A percentile compares a stretch with the other conserved stretches of the same genome.
These are phyloP conservation scores for Epinephelus moara DNA, from an alignment of 2,113 vertebrate genomes.

Conservation along the genomic window DNA sequence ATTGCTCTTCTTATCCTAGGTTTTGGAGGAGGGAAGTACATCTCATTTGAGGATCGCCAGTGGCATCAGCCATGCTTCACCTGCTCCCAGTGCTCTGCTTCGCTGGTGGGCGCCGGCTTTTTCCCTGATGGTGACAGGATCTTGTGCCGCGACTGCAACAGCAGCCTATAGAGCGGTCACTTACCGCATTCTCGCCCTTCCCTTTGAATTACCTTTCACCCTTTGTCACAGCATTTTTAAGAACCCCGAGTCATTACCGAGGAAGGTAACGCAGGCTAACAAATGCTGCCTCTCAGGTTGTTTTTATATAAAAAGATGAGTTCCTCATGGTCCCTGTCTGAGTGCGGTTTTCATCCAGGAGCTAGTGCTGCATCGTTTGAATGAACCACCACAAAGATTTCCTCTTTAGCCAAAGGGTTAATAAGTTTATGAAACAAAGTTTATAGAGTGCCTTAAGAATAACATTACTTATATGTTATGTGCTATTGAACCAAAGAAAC, in stretches of 20 bases:
- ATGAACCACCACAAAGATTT: conserved; percentile 33
- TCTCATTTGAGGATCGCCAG: conserved; percentile 98
- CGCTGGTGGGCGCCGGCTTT: conserved; percentile 96
- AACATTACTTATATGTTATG: conserved; percentile 14
- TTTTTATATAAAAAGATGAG: conserved; percentile 48
- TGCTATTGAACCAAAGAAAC: conserved; percentile 51
- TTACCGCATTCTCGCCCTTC: not conserved
- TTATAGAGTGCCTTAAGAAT: conserved; percentile 62
- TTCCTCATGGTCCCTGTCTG: conserved; percentile 14
- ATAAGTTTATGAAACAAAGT: conserved; percentile 34
- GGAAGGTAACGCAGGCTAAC: conserved; percentile 57
- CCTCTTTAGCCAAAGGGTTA: conserved; percentile 10
- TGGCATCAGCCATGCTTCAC: conserved; percentile 98
- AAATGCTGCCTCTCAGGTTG: conserved; percentile 63
- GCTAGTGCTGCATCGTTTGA: conserved; percentile 39
- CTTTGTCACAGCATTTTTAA: conserved; percentile 44
- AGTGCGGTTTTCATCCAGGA: conserved; percentile 33
- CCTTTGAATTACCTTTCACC: conserved; percentile 6
- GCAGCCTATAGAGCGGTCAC: conserved; percentile 85
- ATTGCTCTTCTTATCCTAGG: conserved; percentile 78
- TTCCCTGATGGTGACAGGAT: conserved; percentile 92
- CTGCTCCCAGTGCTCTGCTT: conserved; percentile 92
- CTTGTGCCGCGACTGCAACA: conserved; percentile 95
- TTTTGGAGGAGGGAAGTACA: conserved; percentile 96
- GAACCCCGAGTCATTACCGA: conserved; percentile 45